phyloP scores from a whole-genome alignment of 2,113 vertebrate species.

The Guaruba guarouba region DNA sequence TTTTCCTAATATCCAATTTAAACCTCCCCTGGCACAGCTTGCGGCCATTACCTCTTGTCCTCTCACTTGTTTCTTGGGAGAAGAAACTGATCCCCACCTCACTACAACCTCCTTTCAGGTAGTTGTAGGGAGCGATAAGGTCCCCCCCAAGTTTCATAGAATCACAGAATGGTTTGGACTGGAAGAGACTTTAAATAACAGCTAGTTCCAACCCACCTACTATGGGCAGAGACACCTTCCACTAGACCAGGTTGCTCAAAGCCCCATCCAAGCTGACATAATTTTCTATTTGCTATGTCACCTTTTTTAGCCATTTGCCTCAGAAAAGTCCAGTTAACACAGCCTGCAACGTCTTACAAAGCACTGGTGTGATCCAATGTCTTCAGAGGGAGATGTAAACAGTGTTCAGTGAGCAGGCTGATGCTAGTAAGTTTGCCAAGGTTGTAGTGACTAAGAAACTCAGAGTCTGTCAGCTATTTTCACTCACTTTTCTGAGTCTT shows the following conservation, averaged over 20 bases:
- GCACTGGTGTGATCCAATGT: neutral
- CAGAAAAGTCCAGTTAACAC: neutral
- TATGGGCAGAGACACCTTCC: neutral
- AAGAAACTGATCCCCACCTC: neutral
- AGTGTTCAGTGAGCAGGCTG: neutral
- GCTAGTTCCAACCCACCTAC: neutral
- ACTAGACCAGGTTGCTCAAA: neutral
- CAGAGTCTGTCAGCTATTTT: neutral
- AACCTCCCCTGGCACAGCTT: neutral
- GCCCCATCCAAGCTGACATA: neutral
- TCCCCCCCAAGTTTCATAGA: neutral
- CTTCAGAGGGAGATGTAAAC: neutral
- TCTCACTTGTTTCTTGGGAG: neutral
- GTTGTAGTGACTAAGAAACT: neutral
- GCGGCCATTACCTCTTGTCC: neutral
- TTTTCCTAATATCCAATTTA: neutral
- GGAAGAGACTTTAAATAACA: neutral
- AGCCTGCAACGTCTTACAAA: accelerated
- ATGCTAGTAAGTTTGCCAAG: neutral
- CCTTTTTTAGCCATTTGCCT: neutral
- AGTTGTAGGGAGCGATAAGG: neutral
- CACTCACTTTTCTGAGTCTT: neutral
- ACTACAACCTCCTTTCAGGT: neutral
- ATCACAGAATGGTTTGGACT: neutral
- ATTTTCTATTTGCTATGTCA: neutral